Evolutionary conservation across 2,888 invertebrate genomes (phyloP).

Genomic region (Hipparchia sbordonii): DNA sequence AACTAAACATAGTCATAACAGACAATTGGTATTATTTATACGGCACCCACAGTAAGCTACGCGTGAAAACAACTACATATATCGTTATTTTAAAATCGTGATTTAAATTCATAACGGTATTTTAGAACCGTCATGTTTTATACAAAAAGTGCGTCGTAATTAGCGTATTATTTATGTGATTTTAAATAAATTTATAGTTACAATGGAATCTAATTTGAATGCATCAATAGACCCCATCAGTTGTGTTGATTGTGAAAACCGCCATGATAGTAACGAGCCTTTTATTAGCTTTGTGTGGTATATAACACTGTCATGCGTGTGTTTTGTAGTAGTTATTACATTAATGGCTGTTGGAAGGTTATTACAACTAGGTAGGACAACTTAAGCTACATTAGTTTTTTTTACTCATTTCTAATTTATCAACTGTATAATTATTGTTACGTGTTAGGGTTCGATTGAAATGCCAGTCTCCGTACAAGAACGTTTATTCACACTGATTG

Average conservation of each 20-base stretch:
- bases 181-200: conserved; percentile 5
- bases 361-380: conserved; percentile 33
- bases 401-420: background rate
- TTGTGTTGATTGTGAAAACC: conserved; percentile 14
- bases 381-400: background rate
- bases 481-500: no score
- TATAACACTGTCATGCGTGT: conserved; percentile 33
- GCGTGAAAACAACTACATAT: background rate
- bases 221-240: conserved; percentile 16
- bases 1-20: conserved; percentile 22
- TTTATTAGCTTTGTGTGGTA: conserved; percentile 35
- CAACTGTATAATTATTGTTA: no score
- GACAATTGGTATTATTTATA: conserved; percentile 14
- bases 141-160: background rate
- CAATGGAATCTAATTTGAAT: conserved; percentile 33
- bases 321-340: conserved; percentile 24
- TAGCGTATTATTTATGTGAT: background rate
- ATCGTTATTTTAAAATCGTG: background rate
- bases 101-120: background rate
- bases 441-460: no score
- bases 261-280: background rate
- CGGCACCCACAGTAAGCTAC: background rate
- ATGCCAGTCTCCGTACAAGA: no score
- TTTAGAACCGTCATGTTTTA: background rate
- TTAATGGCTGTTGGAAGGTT: conserved; percentile 24